Conservation (phyloP, 37 sponge, comb jelly and placozoan genomes). For the Hexactinellida sp. region DNA sequence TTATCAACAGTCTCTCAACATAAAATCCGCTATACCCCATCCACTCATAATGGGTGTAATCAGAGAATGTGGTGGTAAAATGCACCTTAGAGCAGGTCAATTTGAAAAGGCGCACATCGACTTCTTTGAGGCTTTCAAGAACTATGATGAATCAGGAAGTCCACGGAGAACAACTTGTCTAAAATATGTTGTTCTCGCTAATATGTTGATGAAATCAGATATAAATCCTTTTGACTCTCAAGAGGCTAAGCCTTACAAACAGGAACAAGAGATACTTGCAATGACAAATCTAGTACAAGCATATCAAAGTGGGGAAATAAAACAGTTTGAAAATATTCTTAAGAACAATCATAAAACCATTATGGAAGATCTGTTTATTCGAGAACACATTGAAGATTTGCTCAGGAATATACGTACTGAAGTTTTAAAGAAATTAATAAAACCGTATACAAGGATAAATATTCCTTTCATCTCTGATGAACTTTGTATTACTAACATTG, state of each 20-base stretch:
- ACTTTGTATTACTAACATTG: slow-evolving; percentile 51
- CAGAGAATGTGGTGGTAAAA: slow-evolving; percentile 97
- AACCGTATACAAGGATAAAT: slow-evolving; percentile 73
- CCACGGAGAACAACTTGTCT: slow-evolving; percentile 81
- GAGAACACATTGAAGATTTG: slow-evolving; percentile 88
- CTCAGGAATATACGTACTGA: slow-evolving; percentile 68
- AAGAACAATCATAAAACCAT: slow-evolving; percentile 59
- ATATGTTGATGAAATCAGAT: slow-evolving; percentile 92
- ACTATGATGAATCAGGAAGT: slow-evolving; percentile 93
- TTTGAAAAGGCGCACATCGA: slow-evolving; percentile 90
- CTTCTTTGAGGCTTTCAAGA: slow-evolving; percentile 98
- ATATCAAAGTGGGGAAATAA: slow-evolving; percentile 85
- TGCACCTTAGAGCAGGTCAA: slow-evolving; percentile 89
- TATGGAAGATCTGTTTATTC: slow-evolving; percentile 85
- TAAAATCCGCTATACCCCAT: slow-evolving; percentile 97
- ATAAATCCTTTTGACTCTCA: slow-evolving; percentile 97
- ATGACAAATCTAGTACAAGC: slow-evolving; percentile 93
- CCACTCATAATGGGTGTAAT: slow-evolving; percentile 99
- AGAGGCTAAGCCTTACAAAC: slow-evolving; percentile 89
- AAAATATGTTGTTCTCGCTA: slow-evolving; percentile 91
- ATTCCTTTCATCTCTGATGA: slow-evolving; percentile 77
- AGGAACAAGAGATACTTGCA: slow-evolving; percentile 81
- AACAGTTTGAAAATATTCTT: slow-evolving; percentile 81
- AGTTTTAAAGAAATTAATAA: slow-evolving; percentile 77
- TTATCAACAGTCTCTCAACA: slow-evolving; percentile 83